These are phyloP conservation scores for Lemur catta DNA, from an alignment of 2,797 vertebrate genomes.

Conservation along the genomic window DNA sequence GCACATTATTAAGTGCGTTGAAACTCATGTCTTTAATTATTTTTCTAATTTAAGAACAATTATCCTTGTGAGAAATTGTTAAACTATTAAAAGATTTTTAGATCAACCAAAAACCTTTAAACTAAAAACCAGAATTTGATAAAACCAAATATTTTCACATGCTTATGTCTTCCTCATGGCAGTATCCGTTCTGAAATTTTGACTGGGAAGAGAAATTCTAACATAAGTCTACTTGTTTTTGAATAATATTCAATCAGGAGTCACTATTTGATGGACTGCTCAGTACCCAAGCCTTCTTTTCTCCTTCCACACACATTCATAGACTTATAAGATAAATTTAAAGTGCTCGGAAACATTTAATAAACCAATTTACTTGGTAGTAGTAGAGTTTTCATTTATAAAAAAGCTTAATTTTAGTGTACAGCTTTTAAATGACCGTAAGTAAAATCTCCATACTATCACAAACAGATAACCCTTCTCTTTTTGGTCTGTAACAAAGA, in stretches of 20 bases:
- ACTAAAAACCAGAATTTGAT: not conserved
- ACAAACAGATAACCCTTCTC: not conserved
- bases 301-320: not conserved
- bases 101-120: not conserved
- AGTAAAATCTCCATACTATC: not conserved
- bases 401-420: not conserved
- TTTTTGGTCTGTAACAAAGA: not conserved
- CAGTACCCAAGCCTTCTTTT: not conserved
- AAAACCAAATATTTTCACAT: slow-evolving; percentile 20
- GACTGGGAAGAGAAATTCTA: not conserved
- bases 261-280: not conserved
- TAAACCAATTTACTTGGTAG: not conserved
- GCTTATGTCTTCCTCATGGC: not conserved
- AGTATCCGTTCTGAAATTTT: not conserved
- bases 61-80: not conserved
- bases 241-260: not conserved
- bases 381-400: slow-evolving; percentile 27
- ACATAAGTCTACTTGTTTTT: not conserved
- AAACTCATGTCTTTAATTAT: not conserved
- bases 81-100: not conserved
- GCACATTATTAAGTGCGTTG: not conserved
- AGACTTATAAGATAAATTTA: not conserved
- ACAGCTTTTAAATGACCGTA: not conserved
- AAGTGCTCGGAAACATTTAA: not conserved
- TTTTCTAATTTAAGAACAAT: slow-evolving; percentile 13